phyloP scores from a whole-genome alignment of 1,140 invertebrate species.

The Metaphire vulgaris region DNA sequence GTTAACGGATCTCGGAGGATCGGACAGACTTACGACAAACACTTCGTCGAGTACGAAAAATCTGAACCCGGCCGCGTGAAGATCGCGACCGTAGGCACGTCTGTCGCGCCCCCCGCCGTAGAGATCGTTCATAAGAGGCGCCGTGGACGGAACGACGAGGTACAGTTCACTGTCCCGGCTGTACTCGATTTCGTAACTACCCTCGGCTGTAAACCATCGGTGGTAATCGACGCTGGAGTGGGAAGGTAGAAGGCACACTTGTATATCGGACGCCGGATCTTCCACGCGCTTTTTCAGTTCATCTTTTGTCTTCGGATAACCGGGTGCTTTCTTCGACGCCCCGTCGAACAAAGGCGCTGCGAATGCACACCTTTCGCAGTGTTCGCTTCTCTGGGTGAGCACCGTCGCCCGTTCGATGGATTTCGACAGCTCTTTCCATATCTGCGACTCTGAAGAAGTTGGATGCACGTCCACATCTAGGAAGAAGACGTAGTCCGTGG shows the following conservation, averaged over 20 bases:
- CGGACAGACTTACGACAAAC: constrained; percentile 6
- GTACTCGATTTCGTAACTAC: not conserved
- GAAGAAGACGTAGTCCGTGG: not conserved
- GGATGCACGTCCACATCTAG: not conserved
- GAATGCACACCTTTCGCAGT: not conserved
- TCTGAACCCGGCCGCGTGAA: not conserved
- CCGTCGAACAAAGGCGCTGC: not conserved
- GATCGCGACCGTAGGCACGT: constrained; percentile 14
- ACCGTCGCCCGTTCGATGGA: not conserved
- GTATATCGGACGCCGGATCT: not conserved
- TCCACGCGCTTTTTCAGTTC: not conserved
- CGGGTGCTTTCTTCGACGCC: not conserved
- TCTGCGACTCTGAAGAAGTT: not conserved
- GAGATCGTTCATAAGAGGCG: constrained; percentile 13
- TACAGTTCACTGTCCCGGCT: constrained; percentile 12
- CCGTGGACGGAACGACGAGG: constrained; percentile 9
- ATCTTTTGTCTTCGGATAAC: not conserved
- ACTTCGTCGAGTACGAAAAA: constrained; percentile 11
- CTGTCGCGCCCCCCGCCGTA: constrained; percentile 15
- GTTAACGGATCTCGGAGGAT: not conserved
- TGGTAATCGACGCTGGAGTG: not conserved
- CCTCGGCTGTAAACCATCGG: not conserved
- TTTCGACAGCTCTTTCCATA: not conserved
- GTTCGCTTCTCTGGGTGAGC: not conserved
- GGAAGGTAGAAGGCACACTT: not conserved